Base-by-base conservation (phyloP, 2,113 vertebrate genomes). In the Rhinopomastus cyanomelas region DNA sequence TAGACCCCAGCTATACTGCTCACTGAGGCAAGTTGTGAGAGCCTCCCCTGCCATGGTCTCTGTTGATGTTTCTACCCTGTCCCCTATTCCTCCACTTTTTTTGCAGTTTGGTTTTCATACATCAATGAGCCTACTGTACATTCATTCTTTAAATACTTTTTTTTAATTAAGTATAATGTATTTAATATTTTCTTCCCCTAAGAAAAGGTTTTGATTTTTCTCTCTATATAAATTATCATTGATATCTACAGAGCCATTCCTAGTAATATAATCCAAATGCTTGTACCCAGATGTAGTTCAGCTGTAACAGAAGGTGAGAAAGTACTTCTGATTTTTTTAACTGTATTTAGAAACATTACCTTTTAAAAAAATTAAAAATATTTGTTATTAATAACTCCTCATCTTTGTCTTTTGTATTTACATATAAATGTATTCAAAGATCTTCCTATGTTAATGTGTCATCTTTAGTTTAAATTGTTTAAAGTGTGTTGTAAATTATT, bases 31-130 rank as follows among this genome's bases (percentile, higher is more conserved):
- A 79, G 52, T 18, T 37, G 29, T 64, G 12, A 67, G 17, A 81
- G 4, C 3, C 11, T 67, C 23, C 5, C 8, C 17, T 81, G 26
- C 6, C 4, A 8, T 3, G 1, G 32, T 64, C 2, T 49, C 23
- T n/a, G 8, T 8, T 52, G 22, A 22, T 55, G 4, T 52, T 72
- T 72, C 44, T 4, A 3, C 16, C 7, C 25, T 68, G 8, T 4
- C 13, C 2, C 3, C 3, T 3, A 37, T 44, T 71, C 12, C 11
- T 82, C 11, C 23, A 22, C 5, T 82, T 42, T 12, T 68, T 85
- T 15, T 68, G 15, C 5, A 19, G 6, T 76, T 44, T 57, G 18
- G 4, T 64, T 9, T 85, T 89, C 32, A 44, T 51, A 29, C 9
- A 55, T 4, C 29, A 81, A 16, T 9, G 27, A 76, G 20, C 16